phyloP scores from a whole-genome alignment of 2,888 invertebrate species.

The Plebejus argus region DNA sequence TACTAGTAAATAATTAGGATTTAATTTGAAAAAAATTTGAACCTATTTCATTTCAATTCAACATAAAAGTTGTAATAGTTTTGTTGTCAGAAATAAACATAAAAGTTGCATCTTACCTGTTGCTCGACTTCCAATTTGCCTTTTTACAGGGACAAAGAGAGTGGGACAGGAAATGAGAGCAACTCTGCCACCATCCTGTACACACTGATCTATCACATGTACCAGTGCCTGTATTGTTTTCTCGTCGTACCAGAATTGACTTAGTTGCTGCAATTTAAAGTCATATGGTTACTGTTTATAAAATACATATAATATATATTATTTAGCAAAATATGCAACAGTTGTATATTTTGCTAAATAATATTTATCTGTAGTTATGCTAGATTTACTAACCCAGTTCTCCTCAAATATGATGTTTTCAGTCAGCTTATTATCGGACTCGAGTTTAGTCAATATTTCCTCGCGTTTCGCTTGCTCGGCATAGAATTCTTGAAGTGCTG shows the following conservation, averaged over 20 bases:
- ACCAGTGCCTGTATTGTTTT: constrained; percentile 87
- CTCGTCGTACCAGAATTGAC: constrained; percentile 98
- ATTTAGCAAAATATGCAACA: not conserved
- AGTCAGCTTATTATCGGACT: constrained; percentile 66
- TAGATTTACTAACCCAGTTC: constrained; percentile 86
- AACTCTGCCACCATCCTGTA: constrained; percentile 82
- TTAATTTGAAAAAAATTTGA: too few relatives aligned
- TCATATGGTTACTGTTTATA: not conserved
- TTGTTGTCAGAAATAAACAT: not conserved
- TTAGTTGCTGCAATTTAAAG: constrained; percentile 88
- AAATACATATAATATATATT: too few relatives aligned
- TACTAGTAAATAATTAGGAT: too few relatives aligned
- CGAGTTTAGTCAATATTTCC: constrained; percentile 73
- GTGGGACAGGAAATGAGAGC: constrained; percentile 95
- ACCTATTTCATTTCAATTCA: too few relatives aligned
- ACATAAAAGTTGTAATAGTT: too few relatives aligned
- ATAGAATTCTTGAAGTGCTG: constrained; percentile 89
- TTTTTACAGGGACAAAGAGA: constrained; percentile 85
- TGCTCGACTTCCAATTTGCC: constrained; percentile 65
- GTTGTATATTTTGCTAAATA: too few relatives aligned
- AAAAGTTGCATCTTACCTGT: constrained; percentile 60
- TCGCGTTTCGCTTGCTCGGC: constrained; percentile 84
- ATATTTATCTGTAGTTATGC: not conserved
- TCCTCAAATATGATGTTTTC: constrained; percentile 84
- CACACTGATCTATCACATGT: constrained; percentile 81